A percentile compares a stretch with the other conserved stretches of the same genome.
Conservation (phyloP, 2,888 invertebrate species). For the Teleiodes luculella region DNA sequence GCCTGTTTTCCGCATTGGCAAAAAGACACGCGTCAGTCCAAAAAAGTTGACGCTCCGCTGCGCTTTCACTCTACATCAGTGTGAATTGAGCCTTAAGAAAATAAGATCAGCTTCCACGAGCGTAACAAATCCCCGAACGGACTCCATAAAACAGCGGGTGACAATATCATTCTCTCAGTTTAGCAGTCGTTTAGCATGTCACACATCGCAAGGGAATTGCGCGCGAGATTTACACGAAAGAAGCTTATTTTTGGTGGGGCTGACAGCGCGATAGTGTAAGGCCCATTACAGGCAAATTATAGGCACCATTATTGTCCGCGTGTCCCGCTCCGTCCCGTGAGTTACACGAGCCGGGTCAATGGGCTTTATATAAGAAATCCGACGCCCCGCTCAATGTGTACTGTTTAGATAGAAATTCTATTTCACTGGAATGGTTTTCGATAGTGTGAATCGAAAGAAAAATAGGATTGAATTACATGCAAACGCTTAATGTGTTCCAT, state of each 20-base stretch:
- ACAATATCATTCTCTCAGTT: conserved; percentile 2
- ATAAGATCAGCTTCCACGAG: neutral
- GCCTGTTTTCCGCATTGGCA: no score
- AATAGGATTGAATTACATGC: neutral
- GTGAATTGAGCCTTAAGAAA: neutral
- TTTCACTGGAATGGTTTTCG: conserved; percentile 24
- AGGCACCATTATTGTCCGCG: conserved; percentile 70
- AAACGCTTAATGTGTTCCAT: neutral
- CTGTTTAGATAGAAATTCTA: conserved; percentile 5
- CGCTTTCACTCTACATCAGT: neutral
- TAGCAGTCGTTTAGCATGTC: conserved; percentile 13
- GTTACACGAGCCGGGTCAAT: conserved; percentile 68
- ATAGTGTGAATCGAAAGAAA: conserved; percentile 4
- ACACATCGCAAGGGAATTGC: conserved; percentile 25
- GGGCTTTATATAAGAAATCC: conserved; percentile 67
- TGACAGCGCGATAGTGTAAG: conserved; percentile 76
- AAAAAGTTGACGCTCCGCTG: neutral
- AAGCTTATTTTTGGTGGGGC: conserved; percentile 71
- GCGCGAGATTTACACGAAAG: conserved; percentile 53
- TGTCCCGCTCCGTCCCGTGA: conserved; percentile 62
- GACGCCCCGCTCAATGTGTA: conserved; percentile 31
- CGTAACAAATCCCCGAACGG: neutral
- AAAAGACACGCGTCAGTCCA: neutral
- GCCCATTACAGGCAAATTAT: conserved; percentile 76
- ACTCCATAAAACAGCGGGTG: neutral